These are phyloP conservation scores for Pollenia amentaria DNA, from an alignment of 2,888 invertebrate genomes.

Conservation along the genomic window DNA sequence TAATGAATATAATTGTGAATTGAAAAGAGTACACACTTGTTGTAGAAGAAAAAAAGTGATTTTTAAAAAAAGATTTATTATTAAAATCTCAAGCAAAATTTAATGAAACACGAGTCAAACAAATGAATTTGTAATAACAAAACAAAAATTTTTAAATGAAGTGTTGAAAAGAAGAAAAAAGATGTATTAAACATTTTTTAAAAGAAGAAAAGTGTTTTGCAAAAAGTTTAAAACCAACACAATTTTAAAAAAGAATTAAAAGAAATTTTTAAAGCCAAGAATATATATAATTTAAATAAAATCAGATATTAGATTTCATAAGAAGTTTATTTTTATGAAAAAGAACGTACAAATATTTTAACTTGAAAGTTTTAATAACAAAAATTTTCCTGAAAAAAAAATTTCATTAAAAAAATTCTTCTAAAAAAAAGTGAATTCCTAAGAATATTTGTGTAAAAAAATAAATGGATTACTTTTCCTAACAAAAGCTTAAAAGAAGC, in stretches of 20 bases:
- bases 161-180: too few species aligned
- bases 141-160: background rate
- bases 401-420: background rate
- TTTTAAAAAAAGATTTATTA: background rate
- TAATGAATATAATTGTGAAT: conserved; percentile 9
- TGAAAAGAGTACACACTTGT: conserved; percentile 60
- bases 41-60: conserved; percentile 33
- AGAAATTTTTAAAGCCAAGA: conserved; percentile 5
- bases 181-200: too few species aligned
- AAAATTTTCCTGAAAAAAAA: background rate
- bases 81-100: background rate
- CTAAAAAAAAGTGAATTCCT: background rate
- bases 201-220: too few species aligned
- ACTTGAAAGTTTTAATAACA: too few species aligned
- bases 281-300: too few species aligned
- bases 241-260: background rate
- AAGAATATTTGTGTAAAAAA: background rate
- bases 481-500: background rate
- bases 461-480: background rate
- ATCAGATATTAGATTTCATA: too few species aligned
- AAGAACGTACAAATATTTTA: too few species aligned
- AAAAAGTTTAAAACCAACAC: too few species aligned
- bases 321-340: too few species aligned
- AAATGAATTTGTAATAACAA: background rate
- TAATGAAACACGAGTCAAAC: background rate